Evolutionary conservation across 1,140 invertebrate species (phyloP).

Genomic region (Zaprionus capensis): DNA sequence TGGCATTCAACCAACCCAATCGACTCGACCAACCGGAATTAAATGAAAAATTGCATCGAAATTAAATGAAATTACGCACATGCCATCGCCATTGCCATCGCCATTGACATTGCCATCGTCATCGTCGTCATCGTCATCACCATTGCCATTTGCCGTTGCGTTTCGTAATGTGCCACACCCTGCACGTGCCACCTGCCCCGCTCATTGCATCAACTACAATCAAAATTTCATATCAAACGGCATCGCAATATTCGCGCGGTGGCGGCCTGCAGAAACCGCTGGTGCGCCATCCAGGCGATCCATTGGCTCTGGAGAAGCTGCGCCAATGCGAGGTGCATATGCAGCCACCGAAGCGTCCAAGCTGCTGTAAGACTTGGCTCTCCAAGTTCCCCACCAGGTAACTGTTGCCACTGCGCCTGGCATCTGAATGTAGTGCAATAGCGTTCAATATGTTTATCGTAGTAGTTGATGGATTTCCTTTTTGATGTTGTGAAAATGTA

Average conservation of each 20-base stretch:
- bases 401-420: conserved; percentile 33
- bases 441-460: conserved; percentile 57
- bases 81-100: conserved; percentile 45
- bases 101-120: conserved; percentile 42
- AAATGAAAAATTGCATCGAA: conserved; percentile 77
- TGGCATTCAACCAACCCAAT: conserved; percentile 57
- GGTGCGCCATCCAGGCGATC: conserved; percentile 91
- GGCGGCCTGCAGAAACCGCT: conserved; percentile 91
- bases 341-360: conserved; percentile 88
- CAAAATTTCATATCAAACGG: conserved; percentile 77
- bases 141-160: conserved; percentile 25
- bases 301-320: conserved; percentile 91
- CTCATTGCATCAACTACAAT: conserved; percentile 65
- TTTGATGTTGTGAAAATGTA: conserved; percentile 84
- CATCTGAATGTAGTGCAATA: conserved; percentile 35
- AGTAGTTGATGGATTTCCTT: conserved; percentile 84
- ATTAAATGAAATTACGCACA: conserved; percentile 81
- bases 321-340: conserved; percentile 93
- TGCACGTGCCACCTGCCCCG: conserved; percentile 5
- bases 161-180: conserved; percentile 36
- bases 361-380: conserved; percentile 96
- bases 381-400: conserved; percentile 92
- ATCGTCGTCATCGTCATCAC: conserved; percentile 31
- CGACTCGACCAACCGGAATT: conserved; percentile 65
- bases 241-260: conserved; percentile 75